Evolutionary conservation across 2,888 invertebrate genomes (phyloP).

Genomic region (Synanthedon formicaeformis): DNA sequence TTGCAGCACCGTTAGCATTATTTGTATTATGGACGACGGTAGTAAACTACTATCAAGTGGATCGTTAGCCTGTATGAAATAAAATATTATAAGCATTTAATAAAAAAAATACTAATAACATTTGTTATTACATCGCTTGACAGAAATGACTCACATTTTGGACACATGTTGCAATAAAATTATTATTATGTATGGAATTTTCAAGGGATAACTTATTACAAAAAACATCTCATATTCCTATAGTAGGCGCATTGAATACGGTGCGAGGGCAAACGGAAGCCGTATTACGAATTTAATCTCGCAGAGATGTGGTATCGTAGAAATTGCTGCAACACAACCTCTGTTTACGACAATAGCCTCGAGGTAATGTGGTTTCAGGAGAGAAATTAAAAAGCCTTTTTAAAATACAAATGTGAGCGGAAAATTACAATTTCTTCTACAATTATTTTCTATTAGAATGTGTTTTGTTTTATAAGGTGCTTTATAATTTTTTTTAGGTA

Average conservation of each 20-base stretch:
- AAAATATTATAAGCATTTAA: no score
- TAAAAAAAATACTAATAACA: no score
- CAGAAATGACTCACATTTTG: no score
- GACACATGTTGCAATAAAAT: no score
- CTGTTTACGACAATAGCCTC: constrained; percentile 42
- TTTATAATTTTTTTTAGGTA: no score
- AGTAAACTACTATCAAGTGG: no score
- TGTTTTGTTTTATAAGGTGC: no score
- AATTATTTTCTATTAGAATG: no score
- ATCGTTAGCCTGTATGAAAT: no score
- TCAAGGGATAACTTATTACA: background rate
- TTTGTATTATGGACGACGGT: no score
- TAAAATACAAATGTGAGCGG: background rate
- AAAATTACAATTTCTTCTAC: background rate
- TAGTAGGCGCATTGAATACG: constrained; percentile 49
- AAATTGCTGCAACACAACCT: constrained; percentile 53
- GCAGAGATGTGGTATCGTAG: constrained; percentile 62
- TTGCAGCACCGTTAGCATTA: no score
- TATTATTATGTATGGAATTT: background rate
- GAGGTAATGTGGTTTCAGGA: background rate
- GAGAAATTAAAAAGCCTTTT: background rate
- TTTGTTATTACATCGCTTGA: no score
- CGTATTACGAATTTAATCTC: constrained; percentile 66
- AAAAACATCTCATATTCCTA: constrained; percentile 15
- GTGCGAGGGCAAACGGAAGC: constrained; percentile 46